A percentile compares a stretch with the other conserved stretches of the same genome.
Evolutionary conservation across 2,113 vertebrate genomes (phyloP).

Genomic region (human): DNA sequence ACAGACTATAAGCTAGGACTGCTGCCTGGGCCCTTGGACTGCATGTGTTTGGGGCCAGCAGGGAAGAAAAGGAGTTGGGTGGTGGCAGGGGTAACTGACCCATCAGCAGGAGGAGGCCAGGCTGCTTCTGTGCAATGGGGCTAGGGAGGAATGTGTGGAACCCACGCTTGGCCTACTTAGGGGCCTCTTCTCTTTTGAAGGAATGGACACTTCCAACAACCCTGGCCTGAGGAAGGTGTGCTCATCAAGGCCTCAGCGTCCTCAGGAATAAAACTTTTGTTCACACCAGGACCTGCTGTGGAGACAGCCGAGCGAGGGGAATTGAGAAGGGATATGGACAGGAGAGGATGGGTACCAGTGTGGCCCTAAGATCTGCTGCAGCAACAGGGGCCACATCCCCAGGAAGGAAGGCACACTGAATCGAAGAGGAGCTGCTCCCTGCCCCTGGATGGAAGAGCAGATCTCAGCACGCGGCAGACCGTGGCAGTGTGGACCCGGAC

Average conservation of each 20-base stretch:
- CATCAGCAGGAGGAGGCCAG: background rate
- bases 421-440: background rate
- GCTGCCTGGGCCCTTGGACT: background rate
- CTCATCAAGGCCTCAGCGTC: background rate
- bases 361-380: background rate
- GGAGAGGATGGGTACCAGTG: background rate
- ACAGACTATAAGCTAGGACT: background rate
- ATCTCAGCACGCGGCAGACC: background rate
- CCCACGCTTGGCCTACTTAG: background rate
- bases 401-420: background rate
- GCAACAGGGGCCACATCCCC: background rate
- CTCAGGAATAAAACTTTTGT: background rate
- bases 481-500: accelerated
- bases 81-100: background rate
- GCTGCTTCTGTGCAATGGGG: no score
- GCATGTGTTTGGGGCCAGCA: no score
- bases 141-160: background rate
- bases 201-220: background rate
- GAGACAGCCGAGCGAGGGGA: background rate
- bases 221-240: background rate
- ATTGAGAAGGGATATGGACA: background rate
- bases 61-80: background rate
- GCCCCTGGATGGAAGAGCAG: background rate
- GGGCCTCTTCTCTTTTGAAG: background rate
- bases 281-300: background rate